Evolutionary conservation across 2,113 vertebrate genomes (phyloP).

Genomic region (Nyctereutes procyonoides): DNA sequence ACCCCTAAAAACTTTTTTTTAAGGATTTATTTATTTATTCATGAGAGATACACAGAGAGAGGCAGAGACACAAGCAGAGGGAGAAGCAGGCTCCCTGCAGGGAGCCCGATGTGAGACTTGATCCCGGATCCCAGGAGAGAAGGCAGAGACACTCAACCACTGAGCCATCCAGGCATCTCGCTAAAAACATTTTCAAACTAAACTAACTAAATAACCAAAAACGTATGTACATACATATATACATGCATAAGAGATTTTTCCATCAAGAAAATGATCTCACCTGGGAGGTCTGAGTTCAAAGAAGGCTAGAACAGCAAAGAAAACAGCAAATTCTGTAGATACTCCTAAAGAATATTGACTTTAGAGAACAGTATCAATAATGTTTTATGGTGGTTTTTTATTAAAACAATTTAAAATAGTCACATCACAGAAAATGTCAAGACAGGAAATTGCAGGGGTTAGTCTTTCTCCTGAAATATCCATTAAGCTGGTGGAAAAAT

Average conservation of each 20-base stretch:
- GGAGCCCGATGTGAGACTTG: too few relatives aligned
- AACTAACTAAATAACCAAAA: not conserved
- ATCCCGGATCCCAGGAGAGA: too few relatives aligned
- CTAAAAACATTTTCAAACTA: not conserved
- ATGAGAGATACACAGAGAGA: too few relatives aligned
- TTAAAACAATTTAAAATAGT: not conserved
- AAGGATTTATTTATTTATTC: too few relatives aligned
- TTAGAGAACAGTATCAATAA: conserved; percentile 6
- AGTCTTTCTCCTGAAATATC: not conserved
- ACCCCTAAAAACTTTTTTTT: too few relatives aligned
- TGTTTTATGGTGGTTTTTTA: not conserved
- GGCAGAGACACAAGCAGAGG: too few relatives aligned
- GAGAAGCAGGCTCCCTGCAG: too few relatives aligned
- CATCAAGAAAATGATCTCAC: not conserved
- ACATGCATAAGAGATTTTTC: not conserved
- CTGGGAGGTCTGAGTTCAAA: not conserved
- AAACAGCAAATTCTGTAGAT: not conserved
- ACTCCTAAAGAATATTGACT: not conserved
- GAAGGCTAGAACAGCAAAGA: not conserved
- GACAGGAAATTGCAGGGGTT: not conserved
- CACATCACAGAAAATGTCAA: not conserved
- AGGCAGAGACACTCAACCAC: too few relatives aligned
- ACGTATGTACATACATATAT: not conserved
- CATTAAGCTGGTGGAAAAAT: not conserved
- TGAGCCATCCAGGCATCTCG: too few relatives aligned